Evolutionary conservation across 1,140 invertebrate genomes (phyloP), one percentile per base, ranked within the genome.

Genomic region (Nebria ingens): DNA sequence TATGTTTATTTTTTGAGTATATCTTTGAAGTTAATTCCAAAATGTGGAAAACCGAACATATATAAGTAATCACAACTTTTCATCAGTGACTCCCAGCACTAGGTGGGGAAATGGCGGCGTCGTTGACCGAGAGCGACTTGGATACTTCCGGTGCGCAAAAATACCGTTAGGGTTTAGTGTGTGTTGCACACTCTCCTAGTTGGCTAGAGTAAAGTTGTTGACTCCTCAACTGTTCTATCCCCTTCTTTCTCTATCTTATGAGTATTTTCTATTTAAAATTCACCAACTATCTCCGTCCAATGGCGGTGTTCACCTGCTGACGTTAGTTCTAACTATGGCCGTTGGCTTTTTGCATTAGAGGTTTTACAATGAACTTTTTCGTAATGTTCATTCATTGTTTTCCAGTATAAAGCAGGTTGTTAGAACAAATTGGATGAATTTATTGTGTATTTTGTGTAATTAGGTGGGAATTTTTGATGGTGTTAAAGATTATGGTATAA

Each of bases 21-120:
- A n/a, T n/a, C n/a, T n/a, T n/a, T n/a, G n/a, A n/a, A n/a, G n/a
- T n/a, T n/a, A n/a, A n/a, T n/a, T n/a, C n/a, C n/a, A n/a, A n/a
- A n/a, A n/a, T n/a, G n/a, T n/a, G n/a, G n/a, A n/a, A n/a, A n/a
- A n/a, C n/a, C n/a, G n/a, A n/a, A n/a, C n/a, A n/a, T n/a, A n/a
- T n/a, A n/a, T n/a, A n/a, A n/a, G n/a, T n/a, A n/a, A n/a, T n/a
- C n/a, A n/a, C n/a, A n/a, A n/a, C n/a, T n/a, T n/a, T n/a, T n/a
- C n/a, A n/a, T n/a, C n/a, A n/a, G n/a, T n/a, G n/a, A n/a, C n/a
- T n/a, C n/a, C n/a, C n/a, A n/a, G n/a, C n/a, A n/a, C n/a, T n/a
- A n/a, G n/a, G n/a, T n/a, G n/a, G n/a, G 40, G 40, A 45, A 45
- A 45, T 45, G 15, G 17, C n/a, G n/a, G n/a, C 40, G 40, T 45